Base-by-base conservation (phyloP, 2,888 invertebrate species). In the Dasypolia templi region DNA sequence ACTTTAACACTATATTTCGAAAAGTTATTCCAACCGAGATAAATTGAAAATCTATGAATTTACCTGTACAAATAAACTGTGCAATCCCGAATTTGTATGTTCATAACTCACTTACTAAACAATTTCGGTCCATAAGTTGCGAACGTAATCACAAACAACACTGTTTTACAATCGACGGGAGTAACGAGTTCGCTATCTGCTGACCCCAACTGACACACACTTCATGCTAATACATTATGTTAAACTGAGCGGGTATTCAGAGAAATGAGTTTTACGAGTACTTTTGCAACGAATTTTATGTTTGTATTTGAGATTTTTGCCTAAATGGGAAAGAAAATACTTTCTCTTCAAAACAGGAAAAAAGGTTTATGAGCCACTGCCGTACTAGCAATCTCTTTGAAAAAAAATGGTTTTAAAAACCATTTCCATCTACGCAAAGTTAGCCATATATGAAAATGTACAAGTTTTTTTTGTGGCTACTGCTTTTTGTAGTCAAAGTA, bases 151-250 rank as follows among this genome's bases (percentile, higher is more conserved):
- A 67, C 81, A 81, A 66, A 83, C 62, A 83, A n/a, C 63, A 67
- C 19, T 84, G 81, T 61, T 53, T 55, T 56, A 51, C 68, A 72
- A 78, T 85, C 77, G 81, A 81, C 72, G 68, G 55, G 56, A 55
- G 79, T 76, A 76, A 77, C 69, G 75, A 76, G 78, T 76, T 44
- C 72, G 87, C 77, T 87, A 88, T 87, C 88, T 80, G 80, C 81
- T 72, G 67, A 65, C 81, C 85, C 81, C 70, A 75, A 69, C 81
- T 72, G 82, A 85, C 80, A 79, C 73, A 83, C 78, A 81, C 82
- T 82, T 81, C 79, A 82, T 81, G 85, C 79, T 86, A 83, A 88
- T 84, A 87, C 83, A 86, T 89, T 88, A 88, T 84, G 87, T 74
- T 88, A 88, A 89, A 88, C 83, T 71, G 61, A 22, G 62, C 2